A percentile compares a stretch with the other conserved stretches of the same genome.
These are phyloP conservation scores for Tetramorium parvispinum DNA, from an alignment of 1,140 invertebrate genomes.

Conservation along the genomic window DNA sequence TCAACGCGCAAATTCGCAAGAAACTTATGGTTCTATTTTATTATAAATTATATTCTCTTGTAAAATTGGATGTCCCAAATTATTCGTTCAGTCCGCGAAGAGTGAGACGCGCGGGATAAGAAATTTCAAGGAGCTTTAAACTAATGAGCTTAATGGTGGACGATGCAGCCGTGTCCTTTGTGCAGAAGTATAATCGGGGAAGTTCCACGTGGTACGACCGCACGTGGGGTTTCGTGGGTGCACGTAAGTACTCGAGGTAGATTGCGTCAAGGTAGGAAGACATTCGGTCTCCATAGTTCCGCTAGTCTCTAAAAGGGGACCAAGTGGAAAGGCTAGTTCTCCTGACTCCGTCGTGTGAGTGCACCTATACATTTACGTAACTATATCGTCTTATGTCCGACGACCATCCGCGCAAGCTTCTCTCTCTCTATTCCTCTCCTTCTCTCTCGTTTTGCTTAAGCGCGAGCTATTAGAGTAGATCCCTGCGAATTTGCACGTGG, in stretches of 20 bases:
- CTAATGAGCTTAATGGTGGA: constrained; percentile 72
- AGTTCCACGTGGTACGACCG: constrained; percentile 57
- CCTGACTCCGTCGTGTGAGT: constrained; percentile 44
- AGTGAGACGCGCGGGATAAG: neutral
- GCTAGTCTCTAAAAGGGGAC: constrained; percentile 20
- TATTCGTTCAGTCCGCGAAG: neutral
- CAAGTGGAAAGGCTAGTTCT: constrained; percentile 59
- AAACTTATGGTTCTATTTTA: neutral
- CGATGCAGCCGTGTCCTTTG: constrained; percentile 57
- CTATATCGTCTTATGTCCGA: neutral
- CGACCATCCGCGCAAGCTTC: neutral
- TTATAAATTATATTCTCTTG: neutral
- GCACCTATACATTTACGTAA: neutral
- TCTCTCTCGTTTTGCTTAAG: constrained; percentile 58
- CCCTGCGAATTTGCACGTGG: constrained; percentile 73
- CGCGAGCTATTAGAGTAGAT: constrained; percentile 72
- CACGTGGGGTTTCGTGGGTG: constrained; percentile 58
- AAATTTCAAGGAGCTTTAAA: constrained; percentile 62
- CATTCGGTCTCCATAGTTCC: constrained; percentile 61
- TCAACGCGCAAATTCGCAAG: neutral
- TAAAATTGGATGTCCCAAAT: constrained; percentile 6
- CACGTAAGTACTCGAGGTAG: constrained; percentile 71
- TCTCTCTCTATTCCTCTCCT: neutral
- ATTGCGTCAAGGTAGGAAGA: constrained; percentile 71
- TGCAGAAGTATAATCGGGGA: constrained; percentile 46